Evolutionary conservation across 2,113 vertebrate genomes (phyloP).

Genomic region (Felis chaus): DNA sequence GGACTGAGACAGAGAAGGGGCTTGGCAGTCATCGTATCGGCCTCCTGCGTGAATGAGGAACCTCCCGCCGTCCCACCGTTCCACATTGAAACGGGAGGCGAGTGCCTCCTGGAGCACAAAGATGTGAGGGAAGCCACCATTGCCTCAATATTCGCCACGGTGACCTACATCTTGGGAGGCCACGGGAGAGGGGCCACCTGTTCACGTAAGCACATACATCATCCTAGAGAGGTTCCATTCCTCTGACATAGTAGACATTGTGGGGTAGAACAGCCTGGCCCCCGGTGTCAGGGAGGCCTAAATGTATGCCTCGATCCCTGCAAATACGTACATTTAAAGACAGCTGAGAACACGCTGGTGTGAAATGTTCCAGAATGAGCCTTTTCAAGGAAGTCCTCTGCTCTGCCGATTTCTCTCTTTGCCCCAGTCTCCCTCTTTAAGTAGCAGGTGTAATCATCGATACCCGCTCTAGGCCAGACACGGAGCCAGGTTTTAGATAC

Average conservation of each 20-base stretch:
- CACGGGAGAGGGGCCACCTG: background rate
- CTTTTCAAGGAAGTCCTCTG: background rate
- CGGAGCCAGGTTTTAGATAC: accelerated
- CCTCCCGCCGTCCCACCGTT: background rate
- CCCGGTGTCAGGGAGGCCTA: background rate
- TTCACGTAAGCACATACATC: accelerated
- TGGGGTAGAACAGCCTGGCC: background rate
- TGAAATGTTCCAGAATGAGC: no score
- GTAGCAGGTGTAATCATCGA: no score
- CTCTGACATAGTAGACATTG: background rate
- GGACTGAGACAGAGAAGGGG: constrained; percentile 69
- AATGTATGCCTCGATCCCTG: background rate
- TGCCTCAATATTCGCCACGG: background rate
- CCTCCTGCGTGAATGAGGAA: constrained; percentile 59
- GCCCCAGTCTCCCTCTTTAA: background rate
- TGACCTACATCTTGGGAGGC: background rate
- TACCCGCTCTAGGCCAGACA: background rate
- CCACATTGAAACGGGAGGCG: constrained; percentile 53
- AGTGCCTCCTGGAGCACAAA: constrained; percentile 64
- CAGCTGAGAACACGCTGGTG: background rate
- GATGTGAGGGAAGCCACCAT: constrained; percentile 65
- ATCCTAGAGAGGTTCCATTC: no score
- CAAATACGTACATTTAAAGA: background rate
- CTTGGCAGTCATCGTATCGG: constrained; percentile 75
- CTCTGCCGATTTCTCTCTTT: background rate